Base-by-base conservation (phyloP, 1,140 invertebrate species). In the Stegodyphus mimosarum region DNA sequence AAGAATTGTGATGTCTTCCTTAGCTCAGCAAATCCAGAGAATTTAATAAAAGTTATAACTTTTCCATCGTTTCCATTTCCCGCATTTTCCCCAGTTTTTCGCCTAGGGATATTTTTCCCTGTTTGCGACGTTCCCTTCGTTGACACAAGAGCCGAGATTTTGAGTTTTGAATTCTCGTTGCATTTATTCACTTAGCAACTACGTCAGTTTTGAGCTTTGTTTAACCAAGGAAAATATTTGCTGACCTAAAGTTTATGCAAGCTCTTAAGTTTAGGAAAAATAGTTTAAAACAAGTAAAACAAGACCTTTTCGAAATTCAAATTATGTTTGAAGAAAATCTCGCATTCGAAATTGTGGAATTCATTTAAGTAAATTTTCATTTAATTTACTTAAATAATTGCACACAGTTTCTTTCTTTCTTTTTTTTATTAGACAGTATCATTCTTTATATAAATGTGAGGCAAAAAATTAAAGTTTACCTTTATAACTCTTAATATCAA, bases 181-280 rank as follows among this genome's bases (percentile, higher is more conserved):
- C 64, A 67, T 67, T 67, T 67, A 67, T 67, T 67, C 64, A 67
- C 64, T 67, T 67, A 67, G 64, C n/a, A 67, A 67, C 64, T 13
- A 18, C 64, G 64, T 67, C 64, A 67, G 17, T n/a, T 17, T 67
- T 7, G 64, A 17, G 17, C 7, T 67, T 17, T 67, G 64, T 67
- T 67, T 67, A 67, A 67, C 64, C 64, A 17, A 17, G 17, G 64
- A n/a, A 67, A 67, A 67, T 67, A 67, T 67, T 67, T 67, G 64
- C 9, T 7, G 17, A 18, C 7, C 11, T 11, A n/a, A 7, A 7
- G 11, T 67, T 67, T 67, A 13, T 67, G 11, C 64, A 67, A 10
- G 9, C 17, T 15, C 10, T 2, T 17, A 67, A 13, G 64, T 7
- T 18, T 13, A 67, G 64, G 7, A 7, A 18, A 18, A 18, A 18